A percentile compares a stretch with the other conserved stretches of the same genome.
These are phyloP conservation scores for Gambelia wislizenii DNA, from an alignment of 2,797 vertebrate species.

Conservation along the genomic window DNA sequence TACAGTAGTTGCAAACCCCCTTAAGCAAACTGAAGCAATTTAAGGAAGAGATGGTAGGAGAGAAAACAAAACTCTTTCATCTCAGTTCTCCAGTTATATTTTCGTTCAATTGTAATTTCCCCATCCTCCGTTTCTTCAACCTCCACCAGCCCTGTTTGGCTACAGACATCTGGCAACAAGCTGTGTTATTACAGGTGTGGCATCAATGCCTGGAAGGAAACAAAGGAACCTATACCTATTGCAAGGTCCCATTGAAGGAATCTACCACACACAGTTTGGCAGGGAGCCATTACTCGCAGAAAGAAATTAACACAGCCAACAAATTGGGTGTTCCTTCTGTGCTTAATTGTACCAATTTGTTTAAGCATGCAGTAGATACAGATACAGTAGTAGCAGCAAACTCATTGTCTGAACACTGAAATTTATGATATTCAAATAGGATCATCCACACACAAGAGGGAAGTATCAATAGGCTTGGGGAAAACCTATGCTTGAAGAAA, in stretches of 20 bases:
- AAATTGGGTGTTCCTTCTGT: conserved; percentile 4
- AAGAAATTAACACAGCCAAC: conserved; percentile 10
- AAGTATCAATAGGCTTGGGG: not conserved
- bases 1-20: too few species aligned
- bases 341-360: conserved; percentile 10
- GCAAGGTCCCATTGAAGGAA: not conserved
- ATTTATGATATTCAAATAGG: not conserved
- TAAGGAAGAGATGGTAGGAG: not conserved
- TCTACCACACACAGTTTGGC: not conserved
- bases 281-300: not conserved
- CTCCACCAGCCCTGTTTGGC: not conserved
- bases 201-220: not conserved
- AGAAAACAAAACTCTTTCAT: not conserved
- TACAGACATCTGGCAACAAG: not conserved
- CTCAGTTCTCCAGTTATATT: not conserved
- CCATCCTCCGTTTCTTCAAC: not conserved
- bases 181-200: not conserved
- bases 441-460: not conserved
- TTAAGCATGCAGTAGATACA: conserved; percentile 18
- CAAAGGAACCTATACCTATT: not conserved
- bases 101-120: not conserved
- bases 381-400: not conserved
- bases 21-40: not conserved
- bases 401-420: not conserved
- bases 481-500: not conserved